Evolutionary conservation across 2,888 invertebrate species (phyloP), one percentile per base, ranked within the genome.

Genomic region (Agapostemon virescens): DNA sequence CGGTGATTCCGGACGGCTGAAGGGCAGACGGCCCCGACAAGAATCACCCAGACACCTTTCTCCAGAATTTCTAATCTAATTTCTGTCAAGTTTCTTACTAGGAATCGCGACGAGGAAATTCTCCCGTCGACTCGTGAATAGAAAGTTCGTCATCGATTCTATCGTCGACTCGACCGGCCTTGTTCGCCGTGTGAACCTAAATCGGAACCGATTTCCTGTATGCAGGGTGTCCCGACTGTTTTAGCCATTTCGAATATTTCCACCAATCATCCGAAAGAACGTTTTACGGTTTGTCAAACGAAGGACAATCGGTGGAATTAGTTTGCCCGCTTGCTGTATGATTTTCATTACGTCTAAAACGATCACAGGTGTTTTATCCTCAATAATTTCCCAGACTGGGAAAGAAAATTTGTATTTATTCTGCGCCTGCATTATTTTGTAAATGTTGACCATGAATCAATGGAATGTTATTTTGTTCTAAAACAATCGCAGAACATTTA

Each of bases 41-140:
- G 82, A 86, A 84, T 86, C 84, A 79, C 74, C 80, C 77, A 52
- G 72, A 78, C 76, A 69, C 73, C 68, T 70, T 77, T 70, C 77
- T 45, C 68, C 70, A 80, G 75, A 82, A 85, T 85, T 85, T 86
- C 86, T 85, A 85, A 85, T 85, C 84, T 86, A 86, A 86, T 85
- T 84, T 84, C 80, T 79, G 85, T 86, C 79, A 81, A 86, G 79
- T 80, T 86, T 82, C 84, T 77, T 73, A 49, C 69, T 36, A 63
- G 69, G 49, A 26, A 45, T 36, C 74, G 58, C 30, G 74, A 20
- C 67, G 67, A 40, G 38, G 55, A 84, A 77, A 81, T 81, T 84
- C 77, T 52, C 77, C 69, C 42, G 70, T 76, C 73, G 75, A 68
- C 68, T 55, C 61, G 69, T 55, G 79, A 79, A 78, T 82, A 72